Conservation (phyloP, 2,113 vertebrate genomes). For the Crotalus helleri region DNA sequence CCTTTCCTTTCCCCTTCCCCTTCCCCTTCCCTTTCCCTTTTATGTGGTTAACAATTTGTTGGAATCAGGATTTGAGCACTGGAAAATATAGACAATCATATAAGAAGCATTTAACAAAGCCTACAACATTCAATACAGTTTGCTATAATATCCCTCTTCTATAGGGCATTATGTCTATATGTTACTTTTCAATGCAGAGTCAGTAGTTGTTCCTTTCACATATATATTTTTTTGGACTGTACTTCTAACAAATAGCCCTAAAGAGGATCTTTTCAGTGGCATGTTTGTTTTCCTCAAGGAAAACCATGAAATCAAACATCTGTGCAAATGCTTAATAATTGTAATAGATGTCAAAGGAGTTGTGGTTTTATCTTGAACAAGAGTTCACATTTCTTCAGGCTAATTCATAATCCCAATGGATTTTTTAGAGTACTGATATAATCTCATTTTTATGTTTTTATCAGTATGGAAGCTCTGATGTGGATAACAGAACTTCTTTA, state of each 20-base stretch:
- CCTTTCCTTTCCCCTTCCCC: too few species aligned
- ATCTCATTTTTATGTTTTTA: neutral
- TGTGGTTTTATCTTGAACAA: neutral
- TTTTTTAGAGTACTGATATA: neutral
- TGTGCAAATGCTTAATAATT: fast-evolving
- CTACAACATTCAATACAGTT: conserved; percentile 19
- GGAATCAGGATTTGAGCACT: conserved; percentile 50
- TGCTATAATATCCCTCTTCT: conserved; percentile 1
- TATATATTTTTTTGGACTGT: conserved; percentile 33
- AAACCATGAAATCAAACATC: conserved; percentile 23
- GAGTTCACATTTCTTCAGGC: neutral
- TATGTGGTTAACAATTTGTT: conserved; percentile 60
- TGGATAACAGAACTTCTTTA: neutral
- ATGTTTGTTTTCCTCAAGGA: conserved; percentile 34
- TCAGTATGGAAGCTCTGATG: neutral
- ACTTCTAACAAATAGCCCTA: conserved; percentile 14
- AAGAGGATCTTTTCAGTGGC: conserved; percentile 31
- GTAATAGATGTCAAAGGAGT: neutral
- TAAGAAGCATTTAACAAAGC: conserved; percentile 45
- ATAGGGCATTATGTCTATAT: conserved; percentile 13
- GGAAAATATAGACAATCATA: conserved; percentile 18
- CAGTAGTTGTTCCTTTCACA: conserved; percentile 28
- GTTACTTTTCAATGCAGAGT: conserved; percentile 22
- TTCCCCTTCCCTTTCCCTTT: neutral
- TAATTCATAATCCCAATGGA: neutral